Conservation (phyloP, 2,113 vertebrate species). For the Pica pica region DNA sequence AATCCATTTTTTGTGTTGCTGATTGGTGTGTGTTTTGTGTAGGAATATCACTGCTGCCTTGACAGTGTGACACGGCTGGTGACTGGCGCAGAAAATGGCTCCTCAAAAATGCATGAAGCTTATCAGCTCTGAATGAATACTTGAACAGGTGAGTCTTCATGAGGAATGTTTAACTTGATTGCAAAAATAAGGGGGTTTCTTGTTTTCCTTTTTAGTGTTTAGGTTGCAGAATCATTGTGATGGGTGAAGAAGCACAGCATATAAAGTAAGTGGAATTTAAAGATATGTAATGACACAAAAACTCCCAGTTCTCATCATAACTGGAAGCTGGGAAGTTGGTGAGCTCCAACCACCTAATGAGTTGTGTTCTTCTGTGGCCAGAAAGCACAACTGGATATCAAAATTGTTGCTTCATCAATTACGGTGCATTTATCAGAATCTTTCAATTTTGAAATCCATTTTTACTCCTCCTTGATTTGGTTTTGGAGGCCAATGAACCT, state of each 20-base stretch:
- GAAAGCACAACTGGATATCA: neutral
- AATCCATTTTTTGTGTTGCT: neutral
- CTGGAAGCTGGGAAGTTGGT: neutral
- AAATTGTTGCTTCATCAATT: neutral
- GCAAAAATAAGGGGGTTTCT: neutral
- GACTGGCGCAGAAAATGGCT: slow-evolving; percentile 27
- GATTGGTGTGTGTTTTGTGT: neutral
- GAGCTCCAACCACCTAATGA: neutral
- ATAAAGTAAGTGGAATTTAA: neutral
- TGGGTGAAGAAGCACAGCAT: neutral
- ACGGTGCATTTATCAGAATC: neutral
- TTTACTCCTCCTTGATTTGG: neutral
- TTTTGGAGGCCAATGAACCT: neutral
- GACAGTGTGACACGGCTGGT: neutral
- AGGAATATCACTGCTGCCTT: neutral
- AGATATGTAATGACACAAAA: neutral
- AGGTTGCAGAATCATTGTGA: neutral
- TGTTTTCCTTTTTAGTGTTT: neutral
- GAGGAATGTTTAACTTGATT: neutral
- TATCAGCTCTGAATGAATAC: neutral
- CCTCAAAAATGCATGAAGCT: neutral
- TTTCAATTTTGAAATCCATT: neutral
- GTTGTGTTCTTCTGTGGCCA: neutral
- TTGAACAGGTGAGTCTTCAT: neutral
- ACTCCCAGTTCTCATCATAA: accelerated